Evolutionary conservation across 2,113 vertebrate genomes (phyloP).

Genomic region (Hydrochoerus hydrochaeris): DNA sequence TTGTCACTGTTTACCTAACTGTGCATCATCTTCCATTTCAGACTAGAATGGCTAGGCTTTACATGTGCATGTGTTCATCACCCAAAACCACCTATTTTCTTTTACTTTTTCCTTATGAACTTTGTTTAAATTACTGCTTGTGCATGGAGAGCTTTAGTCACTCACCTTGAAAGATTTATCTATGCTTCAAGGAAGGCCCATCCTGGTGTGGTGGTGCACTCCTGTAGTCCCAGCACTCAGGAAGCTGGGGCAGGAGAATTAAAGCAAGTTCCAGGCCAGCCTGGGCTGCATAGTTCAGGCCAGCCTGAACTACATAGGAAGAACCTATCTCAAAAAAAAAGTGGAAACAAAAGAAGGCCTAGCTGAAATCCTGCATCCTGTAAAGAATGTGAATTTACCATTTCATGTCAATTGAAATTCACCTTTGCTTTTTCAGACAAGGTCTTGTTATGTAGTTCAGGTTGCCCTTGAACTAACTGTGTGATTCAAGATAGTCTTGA

Average conservation of each 20-base stretch:
- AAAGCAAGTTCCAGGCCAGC: neutral
- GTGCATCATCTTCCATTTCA: neutral
- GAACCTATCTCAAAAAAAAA: neutral
- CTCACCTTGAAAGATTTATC: neutral
- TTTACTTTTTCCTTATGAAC: neutral
- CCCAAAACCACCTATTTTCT: neutral
- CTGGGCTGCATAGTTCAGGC: neutral
- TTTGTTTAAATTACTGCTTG: constrained; percentile 3
- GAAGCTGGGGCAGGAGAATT: neutral
- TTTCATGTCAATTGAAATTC: neutral
- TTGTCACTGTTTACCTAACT: neutral
- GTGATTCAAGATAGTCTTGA: neutral
- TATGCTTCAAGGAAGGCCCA: neutral
- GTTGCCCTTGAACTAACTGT: neutral
- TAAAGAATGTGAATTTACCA: neutral
- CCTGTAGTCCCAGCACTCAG: neutral
- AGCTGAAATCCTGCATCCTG: neutral
- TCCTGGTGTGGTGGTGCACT: neutral
- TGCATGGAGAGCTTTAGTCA: neutral
- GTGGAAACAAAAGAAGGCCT: neutral
- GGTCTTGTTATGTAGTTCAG: neutral
- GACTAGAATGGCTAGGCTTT: neutral
- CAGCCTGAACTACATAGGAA: neutral
- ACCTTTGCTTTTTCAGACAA: neutral
- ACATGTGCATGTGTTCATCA: neutral